These are phyloP conservation scores for Silurus meridionalis DNA, from an alignment of 2,113 vertebrate species.

Conservation along the genomic window DNA sequence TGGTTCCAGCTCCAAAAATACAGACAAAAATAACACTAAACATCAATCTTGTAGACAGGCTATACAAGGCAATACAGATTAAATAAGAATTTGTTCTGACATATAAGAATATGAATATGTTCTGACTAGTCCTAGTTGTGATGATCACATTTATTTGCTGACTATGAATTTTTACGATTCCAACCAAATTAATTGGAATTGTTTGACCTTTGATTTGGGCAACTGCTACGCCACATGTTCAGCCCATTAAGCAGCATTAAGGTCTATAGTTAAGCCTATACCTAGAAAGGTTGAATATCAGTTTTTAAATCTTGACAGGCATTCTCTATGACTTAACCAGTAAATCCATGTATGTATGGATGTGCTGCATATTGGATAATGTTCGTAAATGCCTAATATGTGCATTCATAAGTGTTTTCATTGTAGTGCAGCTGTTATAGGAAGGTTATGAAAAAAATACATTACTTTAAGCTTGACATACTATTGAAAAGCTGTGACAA, in stretches of 20 bases:
- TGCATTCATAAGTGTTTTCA: not conserved
- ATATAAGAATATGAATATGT: not conserved
- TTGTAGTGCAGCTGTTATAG: not conserved
- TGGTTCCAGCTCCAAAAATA: too few species aligned
- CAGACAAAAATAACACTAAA: too few species aligned
- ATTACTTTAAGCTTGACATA: not conserved
- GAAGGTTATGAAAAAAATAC: not conserved
- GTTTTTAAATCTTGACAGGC: not conserved
- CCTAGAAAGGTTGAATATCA: not conserved
- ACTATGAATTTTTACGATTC: not conserved
- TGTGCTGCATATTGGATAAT: too few species aligned
- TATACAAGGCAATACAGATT: too few species aligned
- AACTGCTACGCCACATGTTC: not conserved
- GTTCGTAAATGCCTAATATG: not conserved
- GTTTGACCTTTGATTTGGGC: not conserved
- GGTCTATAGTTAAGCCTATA: not conserved
- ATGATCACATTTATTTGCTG: not conserved
- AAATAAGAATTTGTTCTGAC: too few species aligned
- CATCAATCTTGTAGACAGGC: too few species aligned
- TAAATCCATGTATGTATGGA: not conserved
- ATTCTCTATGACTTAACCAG: not conserved
- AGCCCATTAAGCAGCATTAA: not conserved
- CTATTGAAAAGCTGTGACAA: not conserved
- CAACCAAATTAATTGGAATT: not conserved
- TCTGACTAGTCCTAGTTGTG: not conserved